Evolutionary conservation across 2,797 vertebrate genomes (phyloP).

Genomic region (Toxotes lorentzi): DNA sequence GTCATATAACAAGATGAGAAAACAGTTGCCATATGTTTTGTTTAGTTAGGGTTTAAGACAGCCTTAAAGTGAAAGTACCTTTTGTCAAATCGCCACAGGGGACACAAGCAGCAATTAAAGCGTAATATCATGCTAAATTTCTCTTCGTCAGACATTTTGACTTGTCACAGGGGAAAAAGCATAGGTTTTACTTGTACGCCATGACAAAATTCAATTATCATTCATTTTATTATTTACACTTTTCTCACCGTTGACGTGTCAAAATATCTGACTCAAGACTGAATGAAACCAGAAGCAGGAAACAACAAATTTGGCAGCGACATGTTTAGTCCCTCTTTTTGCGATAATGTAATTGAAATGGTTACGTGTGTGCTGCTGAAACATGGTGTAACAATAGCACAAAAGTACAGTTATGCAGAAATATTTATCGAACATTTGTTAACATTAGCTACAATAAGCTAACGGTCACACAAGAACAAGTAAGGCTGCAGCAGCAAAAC

Average conservation of each 20-base stretch:
- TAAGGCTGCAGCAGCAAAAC: background rate
- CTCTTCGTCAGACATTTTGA: background rate
- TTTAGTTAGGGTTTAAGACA: too few relatives aligned
- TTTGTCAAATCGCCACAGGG: background rate
- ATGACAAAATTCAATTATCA: background rate
- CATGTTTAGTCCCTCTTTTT: background rate
- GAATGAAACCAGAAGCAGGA: background rate
- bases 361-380: background rate
- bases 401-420: background rate
- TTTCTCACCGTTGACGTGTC: background rate
- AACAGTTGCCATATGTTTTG: background rate
- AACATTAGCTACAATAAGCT: background rate
- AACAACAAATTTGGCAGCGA: background rate
- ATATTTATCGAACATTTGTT: background rate
- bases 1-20: background rate
- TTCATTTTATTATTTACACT: background rate
- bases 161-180: background rate
- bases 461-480: background rate
- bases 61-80: background rate
- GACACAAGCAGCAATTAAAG: background rate
- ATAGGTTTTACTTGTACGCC: background rate
- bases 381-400: background rate
- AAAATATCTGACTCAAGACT: background rate
- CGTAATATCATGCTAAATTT: background rate
- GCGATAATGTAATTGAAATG: background rate